Base-by-base conservation (phyloP, 1,140 invertebrate genomes). In the Scaptodrosophila lebanonensis region DNA sequence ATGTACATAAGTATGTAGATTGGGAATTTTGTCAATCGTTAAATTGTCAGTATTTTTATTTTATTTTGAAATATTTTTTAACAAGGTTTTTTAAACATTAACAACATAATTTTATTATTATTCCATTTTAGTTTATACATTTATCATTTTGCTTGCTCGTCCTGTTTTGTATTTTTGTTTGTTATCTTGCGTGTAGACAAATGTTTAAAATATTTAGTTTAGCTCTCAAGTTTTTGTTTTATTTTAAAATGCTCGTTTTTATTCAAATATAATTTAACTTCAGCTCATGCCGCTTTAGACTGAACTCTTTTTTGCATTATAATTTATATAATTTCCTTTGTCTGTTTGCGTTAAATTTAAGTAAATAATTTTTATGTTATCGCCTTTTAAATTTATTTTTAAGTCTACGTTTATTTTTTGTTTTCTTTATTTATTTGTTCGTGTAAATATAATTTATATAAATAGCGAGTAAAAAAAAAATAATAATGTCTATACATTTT, bases 21-120 rank as follows among this genome's bases (percentile, higher is more conserved):
- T 4, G 22, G 22, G 8, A 25, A n/a, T 3, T 8, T 4, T 25
- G 22, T 4, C 3, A 47, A 32, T 67, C 79, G 25, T 65, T 42
- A 33, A 33, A 33, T 13, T 45, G 40, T 70, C 52, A 32, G 48
- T 75, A 50, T 68, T 82, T 54, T 61, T 67, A 54, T 82, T 82
- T 73, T 75, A 79, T 72, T 79, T 82, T 67, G 70, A 82, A 82
- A 82, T 82, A 83, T 77, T 82, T 82, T 83, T 82, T 82, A 82
- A 82, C 75, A 82, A 82, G 61, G 60, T 79, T 82, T 82, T 82
- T 77, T 76, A 66, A 82, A 75, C 75, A 82, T 82, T 82, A 82
- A 82, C 75, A 82, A 82, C 76, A 83, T 82, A 79, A 72, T 77
- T 73, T 77, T 77, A 76, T 77, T 68, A 70, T 70, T 79, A 79